A percentile compares a stretch with the other conserved stretches of the same genome.
Conservation (phyloP, 2,888 invertebrate genomes). For the Dysmachus trigonus region DNA sequence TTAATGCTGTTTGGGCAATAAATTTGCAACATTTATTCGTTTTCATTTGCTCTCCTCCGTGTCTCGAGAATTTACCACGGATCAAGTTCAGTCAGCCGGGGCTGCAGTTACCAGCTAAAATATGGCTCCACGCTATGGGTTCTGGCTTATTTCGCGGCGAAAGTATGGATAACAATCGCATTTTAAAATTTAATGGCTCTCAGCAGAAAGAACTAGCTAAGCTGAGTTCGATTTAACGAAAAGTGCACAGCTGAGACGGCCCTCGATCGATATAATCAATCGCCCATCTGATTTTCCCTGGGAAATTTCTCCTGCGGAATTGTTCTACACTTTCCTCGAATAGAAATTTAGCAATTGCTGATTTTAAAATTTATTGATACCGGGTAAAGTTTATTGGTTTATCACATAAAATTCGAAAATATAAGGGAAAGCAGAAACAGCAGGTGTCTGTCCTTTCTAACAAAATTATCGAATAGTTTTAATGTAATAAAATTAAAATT, state of each 20-base stretch:
- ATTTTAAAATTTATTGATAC: not conserved
- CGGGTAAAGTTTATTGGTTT: too few relatives aligned
- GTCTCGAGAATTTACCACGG: slow-evolving; percentile 9
- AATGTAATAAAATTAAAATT: not conserved
- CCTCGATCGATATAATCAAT: not conserved
- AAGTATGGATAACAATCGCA: not conserved
- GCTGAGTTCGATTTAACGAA: not conserved
- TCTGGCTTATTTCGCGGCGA: not conserved
- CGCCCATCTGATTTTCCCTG: not conserved
- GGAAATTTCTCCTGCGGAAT: not conserved
- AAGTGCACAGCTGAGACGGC: not conserved
- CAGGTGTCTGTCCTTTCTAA: not conserved
- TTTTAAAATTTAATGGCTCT: not conserved
- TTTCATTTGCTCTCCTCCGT: slow-evolving; percentile 28
- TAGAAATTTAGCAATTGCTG: not conserved
- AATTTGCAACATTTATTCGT: slow-evolving; percentile 42
- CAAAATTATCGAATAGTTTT: not conserved
- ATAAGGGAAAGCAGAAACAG: not conserved
- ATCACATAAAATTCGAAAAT: not conserved
- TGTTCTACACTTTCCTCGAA: not conserved
- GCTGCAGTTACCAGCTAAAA: not conserved
- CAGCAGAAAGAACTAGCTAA: not conserved
- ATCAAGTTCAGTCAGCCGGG: not conserved
- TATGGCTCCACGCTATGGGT: not conserved
- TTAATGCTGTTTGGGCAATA: slow-evolving; percentile 41